Evolutionary conservation across 1,140 invertebrate species (phyloP), one percentile per base, ranked within the genome.

Genomic region (Panagrolaimus sp.): DNA sequence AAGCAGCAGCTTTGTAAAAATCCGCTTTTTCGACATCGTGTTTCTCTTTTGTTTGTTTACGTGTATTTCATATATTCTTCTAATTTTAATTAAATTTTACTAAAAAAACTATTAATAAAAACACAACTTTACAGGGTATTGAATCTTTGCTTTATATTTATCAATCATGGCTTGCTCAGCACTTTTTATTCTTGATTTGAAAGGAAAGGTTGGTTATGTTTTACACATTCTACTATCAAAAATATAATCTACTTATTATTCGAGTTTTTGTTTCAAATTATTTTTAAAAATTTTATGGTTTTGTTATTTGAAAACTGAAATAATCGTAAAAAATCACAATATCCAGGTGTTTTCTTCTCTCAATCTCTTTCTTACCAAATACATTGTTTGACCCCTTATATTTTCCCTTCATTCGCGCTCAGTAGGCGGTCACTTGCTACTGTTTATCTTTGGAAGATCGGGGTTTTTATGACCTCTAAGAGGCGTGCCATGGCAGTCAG

Each of bases 111-210:
- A 38, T 38, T 38, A 7, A 4, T 38, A 4, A 7, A 38, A 38
- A 38, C 2, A 4, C 7, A 2, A 38, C 7, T 57, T 57, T 57
- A 25, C 51, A 57, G 51, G 51, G n/a, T 20, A 57, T 57, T 57
- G 20, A 25, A 16, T 27, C 16, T 23, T 9, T 5, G 31, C 31
- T 38, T 4, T 38, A 38, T 7, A 38, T 38, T 38, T 38, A 5
- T 38, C 45, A 62, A 16, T 20, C 42, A 86, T 86, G 85, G 84
- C 85, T 25, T 82, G 84, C 8, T 86, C 85, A 62, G 85, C 84
- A 25, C 82, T 86, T 27, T 86, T 85, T 74, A 79, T 86, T 53
- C 74, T 86, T 57, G 85, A 86, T 76, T 76, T 84, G 31, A 86
- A 86, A 72, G 85, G 85, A 62, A 86, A 86, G 80, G 85, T 86